phyloP scores from a whole-genome alignment of 2,888 invertebrate species.

The Callyntrura sp. region DNA sequence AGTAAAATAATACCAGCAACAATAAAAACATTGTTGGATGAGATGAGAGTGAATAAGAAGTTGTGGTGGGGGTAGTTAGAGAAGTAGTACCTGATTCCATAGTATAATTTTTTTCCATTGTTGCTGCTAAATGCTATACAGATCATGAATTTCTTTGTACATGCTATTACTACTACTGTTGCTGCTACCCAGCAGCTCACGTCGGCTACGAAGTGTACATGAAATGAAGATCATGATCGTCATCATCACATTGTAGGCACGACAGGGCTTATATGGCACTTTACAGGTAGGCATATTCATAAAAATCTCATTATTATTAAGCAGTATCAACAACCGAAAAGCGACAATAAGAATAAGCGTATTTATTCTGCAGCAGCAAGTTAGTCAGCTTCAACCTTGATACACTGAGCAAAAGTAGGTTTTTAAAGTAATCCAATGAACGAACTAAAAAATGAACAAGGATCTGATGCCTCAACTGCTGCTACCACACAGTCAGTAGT shows the following conservation, averaged over 20 bases:
- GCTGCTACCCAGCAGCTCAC: neutral
- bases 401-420: conserved; percentile 76
- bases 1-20: conserved; percentile 35
- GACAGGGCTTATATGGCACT: conserved; percentile 25
- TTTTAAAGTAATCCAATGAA: conserved; percentile 78
- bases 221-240: neutral
- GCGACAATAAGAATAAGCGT: conserved; percentile 25
- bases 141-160: neutral
- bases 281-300: conserved; percentile 6
- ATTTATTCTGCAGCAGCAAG: conserved; percentile 56
- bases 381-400: conserved; percentile 71
- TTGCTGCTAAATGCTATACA: conserved; percentile 9
- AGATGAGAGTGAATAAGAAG: conserved; percentile 30
- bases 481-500: neutral
- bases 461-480: conserved; percentile 50
- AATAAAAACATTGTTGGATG: conserved; percentile 47
- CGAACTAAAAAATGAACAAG: conserved; percentile 69
- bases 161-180: neutral
- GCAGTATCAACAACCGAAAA: conserved; percentile 39
- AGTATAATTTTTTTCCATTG: conserved; percentile 29
- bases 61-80: neutral
- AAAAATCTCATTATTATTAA: conserved; percentile 51
- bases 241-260: neutral
- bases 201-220: neutral
- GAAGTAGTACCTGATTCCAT: conserved; percentile 41